Evolutionary conservation across 2,888 invertebrate species (phyloP), one percentile per base, ranked within the genome.

Genomic region (Cataglyphis albicans): DNA sequence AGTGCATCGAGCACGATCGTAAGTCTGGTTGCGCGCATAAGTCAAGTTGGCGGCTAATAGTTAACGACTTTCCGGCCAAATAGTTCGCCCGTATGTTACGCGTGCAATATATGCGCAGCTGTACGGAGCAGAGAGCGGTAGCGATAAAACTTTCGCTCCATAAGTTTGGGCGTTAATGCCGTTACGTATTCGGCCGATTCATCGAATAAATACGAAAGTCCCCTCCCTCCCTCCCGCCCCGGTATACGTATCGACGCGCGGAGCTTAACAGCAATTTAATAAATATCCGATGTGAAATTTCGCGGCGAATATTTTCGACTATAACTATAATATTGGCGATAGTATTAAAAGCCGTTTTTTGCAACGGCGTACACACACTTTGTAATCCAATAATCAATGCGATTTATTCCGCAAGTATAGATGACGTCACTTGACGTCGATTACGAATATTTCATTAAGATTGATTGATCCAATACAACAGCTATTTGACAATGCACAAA

Each of bases 161-260:
- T 91, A 90, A 91, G 90, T 92, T 89, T 86, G 86, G 86, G 82
- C 85, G 86, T 88, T 91, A 90, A 91, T 89, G 86, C 91, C 89
- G 90, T 90, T 89, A 90, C 91, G 90, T 90, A 89, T 90, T 87
- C 88, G 83, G 84, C n/a, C 87, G 83, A 85, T 86, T 89, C 85
- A 73, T 86, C 87, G 87, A 87, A 84, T 85, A 84, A 88, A 86
- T 82, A 83, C 80, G 81, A 67, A 83, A 67, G 59, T 70, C 6
- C 5, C 5, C 5, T 15, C 44, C 44, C 44, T 44, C 15, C 44
- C 15, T 5, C 18, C 1, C 18, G 7, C 6, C 6, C 7, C 52
- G 5, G n/a, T 75, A 73, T 74, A 29, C 57, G 64, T 55, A 75
- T 65, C 81, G 83, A 72, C 74, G 81, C 44, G 70, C 18, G 2